Evolutionary conservation across 2,888 invertebrate species (phyloP), one percentile per base, ranked within the genome.

Genomic region (Pyralis farinalis): DNA sequence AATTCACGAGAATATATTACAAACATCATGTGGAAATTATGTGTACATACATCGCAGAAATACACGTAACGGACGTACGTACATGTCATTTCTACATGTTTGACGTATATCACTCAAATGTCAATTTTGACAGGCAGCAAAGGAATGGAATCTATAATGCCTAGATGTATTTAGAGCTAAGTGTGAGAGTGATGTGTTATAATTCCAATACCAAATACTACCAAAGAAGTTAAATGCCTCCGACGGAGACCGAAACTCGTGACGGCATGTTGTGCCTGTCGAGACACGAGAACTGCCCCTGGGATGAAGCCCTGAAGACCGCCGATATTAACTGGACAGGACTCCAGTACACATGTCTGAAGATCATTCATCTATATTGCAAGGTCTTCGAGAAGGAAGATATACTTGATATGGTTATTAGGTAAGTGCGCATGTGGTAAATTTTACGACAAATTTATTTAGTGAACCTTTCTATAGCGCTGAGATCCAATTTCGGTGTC

Each of bases 321-420:
- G 74, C 87, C 63, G 71, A 91, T 42, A 82, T 93, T 53, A 93
- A 94, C 47, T 96, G 96, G 96, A 93, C 94, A n/a, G 96, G 96
- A 34, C 91, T 96, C 71, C 93, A 93, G 64, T 94, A 95, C 81
- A 94, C 95, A 53, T 96, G 96, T 77, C 91, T 96, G 53, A 93
- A 95, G 85, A 94, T 96, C 42, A 90, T 96, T 46, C 94, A 95
- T 67, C 91, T 96, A 41, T 96, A 96, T 86, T 96, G 95, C 87
- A 96, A 95, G 79, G 95, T 96, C 60, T 96, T 96, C 82, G 94
- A 95, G 70, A 93, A 94, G 70, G 93, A 93, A 77, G 94, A 95
- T 86, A 91, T 95, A 32, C 90, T 94, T 83, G 94, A 95, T 76
- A 91, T 94, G 82, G 92, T 95, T 62, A 93, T 95, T 84, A 93